Conservation (phyloP, 2,888 invertebrate species). For the Lamproptera curius region DNA sequence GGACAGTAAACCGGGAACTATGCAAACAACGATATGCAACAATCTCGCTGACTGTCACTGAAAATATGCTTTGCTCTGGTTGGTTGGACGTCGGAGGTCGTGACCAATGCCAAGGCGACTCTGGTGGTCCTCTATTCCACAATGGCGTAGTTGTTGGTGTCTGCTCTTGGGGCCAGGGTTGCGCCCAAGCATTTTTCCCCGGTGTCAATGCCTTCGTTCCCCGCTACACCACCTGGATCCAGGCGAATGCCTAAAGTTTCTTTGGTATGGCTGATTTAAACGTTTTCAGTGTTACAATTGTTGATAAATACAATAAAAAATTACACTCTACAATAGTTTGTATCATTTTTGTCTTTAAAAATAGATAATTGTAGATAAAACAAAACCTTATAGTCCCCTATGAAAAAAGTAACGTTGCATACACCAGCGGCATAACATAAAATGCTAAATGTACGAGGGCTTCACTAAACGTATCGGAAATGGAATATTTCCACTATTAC, state of each 20-base stretch:
- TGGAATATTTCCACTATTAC: too few relatives aligned
- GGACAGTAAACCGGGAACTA: constrained; percentile 33
- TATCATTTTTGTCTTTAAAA: too few relatives aligned
- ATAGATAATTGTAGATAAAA: too few relatives aligned
- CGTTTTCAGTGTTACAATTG: too few relatives aligned
- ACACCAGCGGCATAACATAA: too few relatives aligned
- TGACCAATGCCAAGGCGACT: constrained; percentile 34
- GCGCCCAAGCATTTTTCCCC: constrained; percentile 15
- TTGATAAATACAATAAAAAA: too few relatives aligned
- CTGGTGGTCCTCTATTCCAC: constrained; percentile 49
- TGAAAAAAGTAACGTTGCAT: too few relatives aligned
- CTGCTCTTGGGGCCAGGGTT: constrained; percentile 39
- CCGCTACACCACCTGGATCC: constrained; percentile 27
- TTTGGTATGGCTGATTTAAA: too few relatives aligned
- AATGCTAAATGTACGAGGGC: too few relatives aligned
- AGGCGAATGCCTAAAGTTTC: constrained; percentile 26
- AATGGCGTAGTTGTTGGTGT: constrained; percentile 43
- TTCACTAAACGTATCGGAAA: too few relatives aligned
- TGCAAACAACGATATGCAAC: constrained; percentile 34
- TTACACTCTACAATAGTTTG: too few relatives aligned
- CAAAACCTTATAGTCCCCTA: too few relatives aligned
- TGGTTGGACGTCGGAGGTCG: constrained; percentile 40
- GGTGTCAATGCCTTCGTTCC: constrained; percentile 28
- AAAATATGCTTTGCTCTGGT: constrained; percentile 43
- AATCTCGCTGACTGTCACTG: constrained; percentile 27